Evolutionary conservation across 2,113 vertebrate species (phyloP), one percentile per base, ranked within the genome.

Genomic region (Anoplopoma fimbria): DNA sequence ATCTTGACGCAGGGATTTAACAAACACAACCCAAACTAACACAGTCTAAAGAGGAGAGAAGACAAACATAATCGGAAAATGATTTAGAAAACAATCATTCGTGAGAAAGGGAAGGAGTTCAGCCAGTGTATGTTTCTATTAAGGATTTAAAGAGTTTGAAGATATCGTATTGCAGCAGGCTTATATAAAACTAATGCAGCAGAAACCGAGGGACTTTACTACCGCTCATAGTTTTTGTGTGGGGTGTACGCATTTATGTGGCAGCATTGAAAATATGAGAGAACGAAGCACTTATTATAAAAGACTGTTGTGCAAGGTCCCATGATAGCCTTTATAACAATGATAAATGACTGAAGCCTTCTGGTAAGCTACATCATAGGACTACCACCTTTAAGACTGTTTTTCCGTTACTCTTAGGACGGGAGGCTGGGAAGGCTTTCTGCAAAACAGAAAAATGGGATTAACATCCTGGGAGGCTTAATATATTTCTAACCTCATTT

Each of bases 261-360:
- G 77, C 81, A 88, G 77, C 42, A 25, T 62, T 73, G 81, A 79
- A 90, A 82, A 86, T 75, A 86, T 58, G 49, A 80, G 58, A 63
- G 76, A 89, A 88, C 88, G 81, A 62, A 88, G 31, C 89, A 77
- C 77, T 91, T 92, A 89, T 88, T 85, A 86, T 82, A 89, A 89
- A 93, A 64, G 79, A 87, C 88, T 85, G 69, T 84, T 82, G 88
- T 85, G 88, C 87, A 90, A 86, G 79, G 82, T 91, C 90, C 87
- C 91, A 88, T 80, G 91, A 89, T 91, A 88, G 85, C 88, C 74
- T 88, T 93, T 87, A 86, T 86, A 92, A 92, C 88, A 89, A 88
- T 93, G 93, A 93, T 90, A 88, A 93, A 93, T 88, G 83, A 80
- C 76, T 38, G 64, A 69, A 71, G 88, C 69, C 17, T 81, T 76